Conservation (phyloP, 2,113 vertebrate species). For the Poeciliopsis occidentalis region DNA sequence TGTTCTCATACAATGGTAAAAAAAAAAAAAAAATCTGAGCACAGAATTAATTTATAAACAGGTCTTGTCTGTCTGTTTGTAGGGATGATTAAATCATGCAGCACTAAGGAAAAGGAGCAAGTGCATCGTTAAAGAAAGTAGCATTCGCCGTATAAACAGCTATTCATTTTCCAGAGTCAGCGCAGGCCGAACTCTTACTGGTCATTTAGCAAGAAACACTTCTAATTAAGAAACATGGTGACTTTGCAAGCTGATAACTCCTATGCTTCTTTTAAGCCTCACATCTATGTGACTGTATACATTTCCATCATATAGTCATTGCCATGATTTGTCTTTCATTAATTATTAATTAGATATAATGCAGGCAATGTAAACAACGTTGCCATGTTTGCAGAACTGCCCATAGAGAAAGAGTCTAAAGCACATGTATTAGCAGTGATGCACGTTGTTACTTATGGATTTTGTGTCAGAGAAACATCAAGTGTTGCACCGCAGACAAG, state of each 20-base stretch:
- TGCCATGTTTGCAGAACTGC: neutral
- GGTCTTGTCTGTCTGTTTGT: too few relatives aligned
- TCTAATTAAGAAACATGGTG: too few relatives aligned
- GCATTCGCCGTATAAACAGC: neutral
- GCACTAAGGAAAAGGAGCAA: neutral
- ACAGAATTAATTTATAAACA: too few relatives aligned
- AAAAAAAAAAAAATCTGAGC: too few relatives aligned
- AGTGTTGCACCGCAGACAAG: neutral
- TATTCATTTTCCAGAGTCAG: constrained; percentile 9
- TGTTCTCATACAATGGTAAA: too few relatives aligned
- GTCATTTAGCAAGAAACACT: neutral
- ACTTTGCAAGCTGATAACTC: constrained; percentile 6
- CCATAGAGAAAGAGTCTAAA: neutral
- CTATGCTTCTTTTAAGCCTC: constrained; percentile 18
- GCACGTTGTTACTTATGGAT: neutral
- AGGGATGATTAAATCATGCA: neutral
- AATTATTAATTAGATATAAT: constrained; percentile 17
- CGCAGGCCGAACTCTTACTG: constrained; percentile 16
- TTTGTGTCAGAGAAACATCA: neutral
- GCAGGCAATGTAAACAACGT: neutral
- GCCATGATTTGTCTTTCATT: neutral
- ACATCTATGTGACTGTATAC: neutral
- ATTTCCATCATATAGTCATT: constrained; percentile 27
- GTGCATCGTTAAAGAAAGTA: neutral
- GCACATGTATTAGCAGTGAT: constrained; percentile 1